Base-by-base conservation (phyloP, 2,113 vertebrate species). In the Rhizomys pruinosus region DNA sequence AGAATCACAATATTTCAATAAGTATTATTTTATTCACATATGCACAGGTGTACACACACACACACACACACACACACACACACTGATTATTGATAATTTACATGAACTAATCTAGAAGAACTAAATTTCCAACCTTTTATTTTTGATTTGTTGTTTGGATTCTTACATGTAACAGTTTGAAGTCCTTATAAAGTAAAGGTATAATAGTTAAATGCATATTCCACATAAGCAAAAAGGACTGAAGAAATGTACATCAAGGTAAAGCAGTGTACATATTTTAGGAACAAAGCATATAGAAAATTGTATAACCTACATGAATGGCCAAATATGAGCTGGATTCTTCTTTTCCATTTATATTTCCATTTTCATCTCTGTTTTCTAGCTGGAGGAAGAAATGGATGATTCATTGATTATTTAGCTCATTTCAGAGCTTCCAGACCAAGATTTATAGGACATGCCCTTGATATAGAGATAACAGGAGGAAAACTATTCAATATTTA, bases 401-500 rank as follows among this genome's bases (percentile, higher is more conserved):
- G 55, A 92, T 97, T 94, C 92, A 96, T 93, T 85, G 77, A 78
- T 96, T n/a, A 17, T 84, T 94, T 90, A 93, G 81, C 74, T 97
- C 64, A 95, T 97, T 93, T 94, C 82, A 91, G 79, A 88, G 59
- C 71, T 95, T 95, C 84, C 61, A 57, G 55, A 97, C 47, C 85
- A 97, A 94, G 68, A 76, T 57, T 97, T 96, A 92, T 34, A 96
- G 89, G 66, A 91, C 37, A 97, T 97, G 94, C 22, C 97, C 97
- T 98, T 98, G 96, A 97, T 79, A 88, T 5, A 90, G 34, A 97
- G 64, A 96, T 88, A 97, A 94, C 64, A 96, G 97, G 96, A 96
- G 93, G 84, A 94, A 97, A 96, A 76, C 86, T 89, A 84, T 37
- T 98, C 79, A 98, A 98, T 98, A 98, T 98, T 98, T 98, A 97